Conservation (phyloP, 2,888 invertebrate genomes). For the Plebejus anna region DNA sequence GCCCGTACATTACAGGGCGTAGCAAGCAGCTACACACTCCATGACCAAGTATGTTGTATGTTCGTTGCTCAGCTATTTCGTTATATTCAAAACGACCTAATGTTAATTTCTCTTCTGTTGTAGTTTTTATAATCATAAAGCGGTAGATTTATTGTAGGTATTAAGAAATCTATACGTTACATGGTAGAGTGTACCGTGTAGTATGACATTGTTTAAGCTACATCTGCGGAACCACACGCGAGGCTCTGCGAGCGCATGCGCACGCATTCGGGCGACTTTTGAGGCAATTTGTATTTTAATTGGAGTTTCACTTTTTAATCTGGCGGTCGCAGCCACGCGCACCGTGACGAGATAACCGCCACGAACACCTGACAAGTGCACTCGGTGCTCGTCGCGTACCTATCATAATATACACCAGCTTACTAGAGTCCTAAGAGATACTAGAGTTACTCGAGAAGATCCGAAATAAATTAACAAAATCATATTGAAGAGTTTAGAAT, state of each 20-base stretch:
- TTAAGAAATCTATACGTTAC: neutral
- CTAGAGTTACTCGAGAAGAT: no score
- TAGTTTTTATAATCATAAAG: neutral
- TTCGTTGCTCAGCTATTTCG: neutral
- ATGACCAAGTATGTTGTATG: neutral
- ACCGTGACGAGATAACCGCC: constrained; percentile 21
- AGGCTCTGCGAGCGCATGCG: neutral
- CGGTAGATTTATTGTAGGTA: neutral
- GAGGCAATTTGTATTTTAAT: constrained; percentile 25
- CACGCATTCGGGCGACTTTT: constrained; percentile 7
- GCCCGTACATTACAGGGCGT: no score
- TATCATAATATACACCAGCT: neutral
- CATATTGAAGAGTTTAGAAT: no score
- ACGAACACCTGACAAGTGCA: constrained; percentile 8
- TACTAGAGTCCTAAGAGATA: no score
- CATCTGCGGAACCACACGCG: neutral
- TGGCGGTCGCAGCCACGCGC: constrained; percentile 20
- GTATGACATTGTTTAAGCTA: neutral
- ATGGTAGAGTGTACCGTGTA: neutral
- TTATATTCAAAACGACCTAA: neutral
- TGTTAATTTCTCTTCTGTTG: neutral
- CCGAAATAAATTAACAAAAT: no score
- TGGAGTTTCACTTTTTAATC: constrained; percentile 28
- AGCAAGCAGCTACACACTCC: no score
- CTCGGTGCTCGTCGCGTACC: neutral